A percentile compares a stretch with the other conserved stretches of the same genome.
Evolutionary conservation across 2,888 invertebrate species (phyloP).

Genomic region (Phasia obesa): DNA sequence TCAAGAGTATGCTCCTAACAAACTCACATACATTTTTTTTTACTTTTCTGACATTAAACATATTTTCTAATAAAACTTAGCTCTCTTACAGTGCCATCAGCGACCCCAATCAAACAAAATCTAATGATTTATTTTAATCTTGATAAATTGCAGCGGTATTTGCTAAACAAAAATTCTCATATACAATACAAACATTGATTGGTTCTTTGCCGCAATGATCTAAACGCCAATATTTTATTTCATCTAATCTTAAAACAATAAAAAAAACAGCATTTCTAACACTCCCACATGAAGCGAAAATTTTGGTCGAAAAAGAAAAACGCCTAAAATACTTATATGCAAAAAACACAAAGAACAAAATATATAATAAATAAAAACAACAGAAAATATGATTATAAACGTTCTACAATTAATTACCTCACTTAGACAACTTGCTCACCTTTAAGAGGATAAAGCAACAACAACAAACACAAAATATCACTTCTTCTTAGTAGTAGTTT

Average conservation of each 20-base stretch:
- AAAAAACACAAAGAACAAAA: conserved; percentile 31
- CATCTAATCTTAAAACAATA: conserved; percentile 57
- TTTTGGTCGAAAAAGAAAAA: conserved; percentile 48
- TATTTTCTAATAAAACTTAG: no score
- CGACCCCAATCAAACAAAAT: conserved; percentile 45
- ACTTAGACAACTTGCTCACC: conserved; percentile 68
- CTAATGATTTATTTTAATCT: conserved; percentile 60
- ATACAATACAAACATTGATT: conserved; percentile 22
- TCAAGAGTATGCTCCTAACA: no score
- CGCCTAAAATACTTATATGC: conserved; percentile 12
- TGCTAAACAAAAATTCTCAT: conserved; percentile 17
- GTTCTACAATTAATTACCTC: conserved; percentile 67
- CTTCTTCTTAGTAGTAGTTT: conserved; percentile 18
- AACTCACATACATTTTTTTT: no score
- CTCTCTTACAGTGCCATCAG: no score
- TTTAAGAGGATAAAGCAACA: conserved; percentile 47
- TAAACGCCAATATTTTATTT: conserved; percentile 54
- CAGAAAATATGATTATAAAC: conserved; percentile 60
- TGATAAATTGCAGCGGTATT: conserved; percentile 51
- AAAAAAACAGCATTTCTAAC: conserved; percentile 43
- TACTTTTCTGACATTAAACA: no score
- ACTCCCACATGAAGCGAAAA: conserved; percentile 60
- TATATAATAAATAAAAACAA: conserved; percentile 15
- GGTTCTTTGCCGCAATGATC: conserved; percentile 28
- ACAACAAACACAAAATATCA: conserved; percentile 28